phyloP scores from a whole-genome alignment of 2,113 vertebrate genomes.

The Alces alces region DNA sequence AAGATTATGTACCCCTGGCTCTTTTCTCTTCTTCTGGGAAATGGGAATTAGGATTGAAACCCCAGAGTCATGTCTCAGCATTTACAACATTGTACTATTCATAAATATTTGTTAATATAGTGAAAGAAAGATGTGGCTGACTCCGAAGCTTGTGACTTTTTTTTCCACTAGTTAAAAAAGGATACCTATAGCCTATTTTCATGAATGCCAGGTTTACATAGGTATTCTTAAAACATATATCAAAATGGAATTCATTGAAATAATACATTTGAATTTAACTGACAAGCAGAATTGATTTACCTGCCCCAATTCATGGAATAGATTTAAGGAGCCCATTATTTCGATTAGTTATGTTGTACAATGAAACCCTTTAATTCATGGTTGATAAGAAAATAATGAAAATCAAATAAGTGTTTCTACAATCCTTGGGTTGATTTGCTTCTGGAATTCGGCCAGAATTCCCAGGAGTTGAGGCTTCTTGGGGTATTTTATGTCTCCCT shows the following conservation, averaged over 20 bases:
- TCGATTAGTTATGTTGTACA: neutral
- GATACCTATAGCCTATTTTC: neutral
- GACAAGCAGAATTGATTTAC: neutral
- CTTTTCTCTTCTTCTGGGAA: neutral
- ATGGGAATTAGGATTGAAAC: neutral
- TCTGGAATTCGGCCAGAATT: neutral
- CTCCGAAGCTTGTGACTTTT: neutral
- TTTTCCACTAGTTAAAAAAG: neutral
- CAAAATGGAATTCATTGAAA: slow-evolving; percentile 15
- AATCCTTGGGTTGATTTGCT: slow-evolving; percentile 4
- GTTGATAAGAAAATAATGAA: slow-evolving; percentile 32
- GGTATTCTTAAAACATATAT: neutral
- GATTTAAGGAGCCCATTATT: neutral
- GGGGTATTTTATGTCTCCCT: neutral
- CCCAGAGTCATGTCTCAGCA: neutral
- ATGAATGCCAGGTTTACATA: neutral
- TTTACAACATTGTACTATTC: neutral
- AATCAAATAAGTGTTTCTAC: slow-evolving; percentile 21
- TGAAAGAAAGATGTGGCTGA: neutral
- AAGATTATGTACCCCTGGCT: accelerated
- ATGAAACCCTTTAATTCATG: neutral
- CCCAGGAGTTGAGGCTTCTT: neutral
- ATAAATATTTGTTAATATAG: neutral
- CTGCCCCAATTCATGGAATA: neutral
- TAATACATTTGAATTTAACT: neutral